Conservation (phyloP, 1,140 invertebrate species). For the Oreohelix idahoensis region DNA sequence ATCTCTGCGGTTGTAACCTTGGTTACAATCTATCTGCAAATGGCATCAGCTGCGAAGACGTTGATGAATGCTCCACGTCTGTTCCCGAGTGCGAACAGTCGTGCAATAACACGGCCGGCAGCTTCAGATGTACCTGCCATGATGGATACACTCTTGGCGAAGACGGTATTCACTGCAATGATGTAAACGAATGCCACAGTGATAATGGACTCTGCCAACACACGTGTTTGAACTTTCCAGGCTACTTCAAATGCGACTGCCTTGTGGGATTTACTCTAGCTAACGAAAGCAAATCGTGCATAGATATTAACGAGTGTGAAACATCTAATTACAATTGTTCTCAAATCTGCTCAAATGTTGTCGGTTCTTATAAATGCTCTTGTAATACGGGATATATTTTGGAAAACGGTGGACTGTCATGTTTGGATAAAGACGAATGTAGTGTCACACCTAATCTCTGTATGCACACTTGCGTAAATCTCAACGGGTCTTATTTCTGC, state of each 20-base stretch:
- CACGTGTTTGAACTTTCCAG: background rate
- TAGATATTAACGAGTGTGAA: slow-evolving; percentile 25
- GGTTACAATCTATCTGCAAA: slow-evolving; percentile 39
- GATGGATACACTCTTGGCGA: background rate
- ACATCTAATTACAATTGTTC: background rate
- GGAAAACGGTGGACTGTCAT: background rate
- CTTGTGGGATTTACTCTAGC: background rate
- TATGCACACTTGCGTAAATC: background rate
- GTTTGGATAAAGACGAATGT: slow-evolving; percentile 10
- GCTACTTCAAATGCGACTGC: background rate
- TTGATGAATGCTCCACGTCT: background rate
- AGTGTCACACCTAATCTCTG: background rate
- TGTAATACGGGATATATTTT: background rate
- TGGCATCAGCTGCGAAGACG: slow-evolving; percentile 27
- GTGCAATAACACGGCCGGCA: background rate
- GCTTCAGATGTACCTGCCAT: background rate
- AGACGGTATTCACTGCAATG: background rate
- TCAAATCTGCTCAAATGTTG: background rate
- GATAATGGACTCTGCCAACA: background rate
- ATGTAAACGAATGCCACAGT: background rate
- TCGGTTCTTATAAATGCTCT: background rate
- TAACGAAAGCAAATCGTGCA: background rate
- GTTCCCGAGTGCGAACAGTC: background rate
- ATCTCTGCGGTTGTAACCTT: slow-evolving; percentile 40
- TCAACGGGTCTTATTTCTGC: slow-evolving; percentile 43